These are phyloP conservation scores for Drosophila repleta DNA, from an alignment of 1,140 invertebrate species.

Conservation along the genomic window DNA sequence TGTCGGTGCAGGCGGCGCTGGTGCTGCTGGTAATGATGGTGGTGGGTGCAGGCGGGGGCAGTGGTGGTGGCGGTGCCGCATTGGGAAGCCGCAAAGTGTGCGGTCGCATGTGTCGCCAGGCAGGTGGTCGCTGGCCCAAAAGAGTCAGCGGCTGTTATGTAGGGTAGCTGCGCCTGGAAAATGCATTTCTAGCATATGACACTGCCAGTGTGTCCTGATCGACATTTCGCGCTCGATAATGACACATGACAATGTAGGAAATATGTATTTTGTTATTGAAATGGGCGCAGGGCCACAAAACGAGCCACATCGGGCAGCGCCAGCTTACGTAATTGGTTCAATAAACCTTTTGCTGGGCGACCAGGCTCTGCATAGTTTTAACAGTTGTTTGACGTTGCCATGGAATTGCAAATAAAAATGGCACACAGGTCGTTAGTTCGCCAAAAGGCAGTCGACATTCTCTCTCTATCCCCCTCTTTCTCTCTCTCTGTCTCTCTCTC, in stretches of 20 bases:
- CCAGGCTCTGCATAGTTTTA: conserved; percentile 39
- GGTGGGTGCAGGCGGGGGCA: conserved; percentile 1
- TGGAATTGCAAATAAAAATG: conserved; percentile 43
- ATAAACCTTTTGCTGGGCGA: conserved; percentile 60
- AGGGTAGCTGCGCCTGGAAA: conserved; percentile 59
- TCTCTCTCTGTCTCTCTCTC: no score
- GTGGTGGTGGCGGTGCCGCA: conserved; percentile 26
- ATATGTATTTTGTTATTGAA: conserved; percentile 13
- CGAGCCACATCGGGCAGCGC: conserved; percentile 8
- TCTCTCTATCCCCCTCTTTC: not conserved
- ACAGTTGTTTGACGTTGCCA: conserved; percentile 73
- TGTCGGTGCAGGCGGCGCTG: conserved; percentile 33
- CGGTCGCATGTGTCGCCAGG: conserved; percentile 61
- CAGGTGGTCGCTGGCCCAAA: conserved; percentile 51
- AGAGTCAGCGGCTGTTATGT: conserved; percentile 65
- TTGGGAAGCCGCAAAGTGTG: conserved; percentile 74
- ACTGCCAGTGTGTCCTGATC: conserved; percentile 15
- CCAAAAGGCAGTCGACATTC: conserved; percentile 34
- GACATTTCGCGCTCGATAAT: conserved; percentile 45
- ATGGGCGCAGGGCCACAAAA: conserved; percentile 7
- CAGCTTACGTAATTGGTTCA: conserved; percentile 77
- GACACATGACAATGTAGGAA: conserved; percentile 23
- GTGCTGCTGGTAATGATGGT: not conserved
- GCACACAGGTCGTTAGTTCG: conserved; percentile 45
- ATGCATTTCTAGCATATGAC: conserved; percentile 57